A percentile compares a stretch with the other conserved stretches of the same genome.
phyloP scores from a whole-genome alignment of 2,113 vertebrate species.

The Gnathonemus echidnorhynchus region DNA sequence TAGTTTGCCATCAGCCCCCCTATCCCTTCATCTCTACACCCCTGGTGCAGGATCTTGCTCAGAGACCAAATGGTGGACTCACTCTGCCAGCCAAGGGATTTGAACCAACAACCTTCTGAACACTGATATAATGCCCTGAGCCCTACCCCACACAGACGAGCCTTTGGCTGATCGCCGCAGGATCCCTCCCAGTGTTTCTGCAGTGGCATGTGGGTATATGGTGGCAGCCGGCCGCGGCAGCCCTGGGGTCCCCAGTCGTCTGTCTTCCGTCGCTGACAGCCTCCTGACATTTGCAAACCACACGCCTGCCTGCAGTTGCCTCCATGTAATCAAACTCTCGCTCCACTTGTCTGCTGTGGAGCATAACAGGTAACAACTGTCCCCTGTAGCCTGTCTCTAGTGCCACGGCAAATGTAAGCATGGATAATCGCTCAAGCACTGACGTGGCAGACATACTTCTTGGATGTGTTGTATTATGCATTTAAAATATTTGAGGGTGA shows the following conservation, averaged over 20 bases:
- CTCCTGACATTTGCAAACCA: constrained; percentile 33
- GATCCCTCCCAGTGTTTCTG: not conserved
- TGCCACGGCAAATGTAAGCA: constrained; percentile 4
- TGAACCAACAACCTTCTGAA: not conserved
- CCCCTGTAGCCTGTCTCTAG: not conserved
- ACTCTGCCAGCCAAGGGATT: not conserved
- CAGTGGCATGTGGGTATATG: not conserved
- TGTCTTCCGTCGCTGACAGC: constrained; percentile 30
- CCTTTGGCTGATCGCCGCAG: not conserved
- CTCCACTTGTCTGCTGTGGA: constrained; percentile 19
- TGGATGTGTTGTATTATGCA: not conserved
- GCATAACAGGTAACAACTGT: constrained; percentile 32
- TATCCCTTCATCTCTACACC: too few relatives aligned
- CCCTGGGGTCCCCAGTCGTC: not conserved
- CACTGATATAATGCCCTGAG: not conserved
- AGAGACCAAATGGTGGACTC: not conserved
- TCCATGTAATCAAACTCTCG: constrained; percentile 27
- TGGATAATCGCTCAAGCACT: not conserved
- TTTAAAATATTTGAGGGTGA: not conserved
- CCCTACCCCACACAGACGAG: not conserved
- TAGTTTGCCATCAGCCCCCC: too few relatives aligned
- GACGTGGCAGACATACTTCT: not conserved
- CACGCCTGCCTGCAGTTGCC: constrained; percentile 34
- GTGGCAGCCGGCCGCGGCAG: not conserved
- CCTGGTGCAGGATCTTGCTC: not conserved